Conservation (phyloP, 2,888 invertebrate genomes). For the Vannuccia rotundouncinata region DNA sequence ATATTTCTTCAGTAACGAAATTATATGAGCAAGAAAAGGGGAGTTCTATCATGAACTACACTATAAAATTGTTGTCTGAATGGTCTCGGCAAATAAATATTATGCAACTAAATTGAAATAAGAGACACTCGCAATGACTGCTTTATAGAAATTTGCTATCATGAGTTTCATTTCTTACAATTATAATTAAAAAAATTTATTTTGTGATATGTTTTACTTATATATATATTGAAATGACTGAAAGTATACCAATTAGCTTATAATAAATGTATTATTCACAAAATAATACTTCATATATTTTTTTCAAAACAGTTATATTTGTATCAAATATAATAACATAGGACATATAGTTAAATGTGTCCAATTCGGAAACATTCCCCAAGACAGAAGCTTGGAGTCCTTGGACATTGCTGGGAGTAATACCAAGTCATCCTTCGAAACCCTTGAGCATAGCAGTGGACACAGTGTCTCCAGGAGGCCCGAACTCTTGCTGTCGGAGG, state of each 20-base stretch:
- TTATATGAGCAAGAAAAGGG: background rate
- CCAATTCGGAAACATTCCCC: background rate
- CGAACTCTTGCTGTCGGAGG: background rate
- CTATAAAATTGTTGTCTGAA: background rate
- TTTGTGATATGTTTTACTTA: too few relatives aligned
- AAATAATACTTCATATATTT: background rate
- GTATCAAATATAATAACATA: background rate
- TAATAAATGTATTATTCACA: background rate
- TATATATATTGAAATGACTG: background rate
- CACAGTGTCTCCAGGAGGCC: background rate
- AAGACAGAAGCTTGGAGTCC: background rate
- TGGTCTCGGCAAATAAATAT: background rate
- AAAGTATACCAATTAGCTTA: background rate
- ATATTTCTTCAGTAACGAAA: too few relatives aligned
- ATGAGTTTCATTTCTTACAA: too few relatives aligned
- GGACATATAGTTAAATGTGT: background rate
- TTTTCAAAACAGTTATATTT: background rate
- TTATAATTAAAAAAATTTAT: too few relatives aligned
- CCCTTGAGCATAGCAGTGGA: background rate
- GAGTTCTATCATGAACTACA: background rate
- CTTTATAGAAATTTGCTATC: too few relatives aligned
- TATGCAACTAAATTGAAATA: background rate
- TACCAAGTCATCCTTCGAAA: background rate
- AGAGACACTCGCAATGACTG: too few relatives aligned
- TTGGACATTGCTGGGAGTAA: background rate